Evolutionary conservation across 2,888 invertebrate species (phyloP).

Genomic region (Acrobasis suavella): DNA sequence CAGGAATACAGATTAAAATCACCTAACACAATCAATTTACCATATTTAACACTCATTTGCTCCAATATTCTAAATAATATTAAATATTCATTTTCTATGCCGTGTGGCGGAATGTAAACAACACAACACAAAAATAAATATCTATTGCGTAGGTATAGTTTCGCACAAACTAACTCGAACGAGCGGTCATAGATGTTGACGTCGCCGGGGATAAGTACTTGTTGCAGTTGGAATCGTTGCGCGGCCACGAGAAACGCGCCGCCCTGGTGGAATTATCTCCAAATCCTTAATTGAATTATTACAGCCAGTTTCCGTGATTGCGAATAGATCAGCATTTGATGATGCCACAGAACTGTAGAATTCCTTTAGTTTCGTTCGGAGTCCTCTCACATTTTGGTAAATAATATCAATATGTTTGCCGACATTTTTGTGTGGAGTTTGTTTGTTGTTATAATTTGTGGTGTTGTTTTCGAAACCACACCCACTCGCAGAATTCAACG

Average conservation of each 20-base stretch:
- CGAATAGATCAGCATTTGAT: not conserved
- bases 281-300: too few relatives aligned
- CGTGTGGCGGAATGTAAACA: conserved; percentile 1
- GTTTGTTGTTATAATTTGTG: too few relatives aligned
- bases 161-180: conserved; percentile 10
- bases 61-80: conserved; percentile 7
- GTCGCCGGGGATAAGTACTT: not conserved
- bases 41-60: not conserved
- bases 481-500: conserved; percentile 3
- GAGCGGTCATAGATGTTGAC: conserved; percentile 4
- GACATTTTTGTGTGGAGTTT: not conserved
- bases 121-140: conserved; percentile 13
- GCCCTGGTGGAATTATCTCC: conserved; percentile 15
- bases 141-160: not conserved
- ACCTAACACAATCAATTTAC: not conserved
- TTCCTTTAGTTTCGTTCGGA: not conserved
- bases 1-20: conserved; percentile 10
- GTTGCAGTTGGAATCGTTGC: conserved; percentile 28
- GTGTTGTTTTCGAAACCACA: too few relatives aligned
- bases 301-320: too few relatives aligned
- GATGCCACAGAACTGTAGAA: not conserved
- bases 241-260: conserved; percentile 30
- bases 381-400: not conserved
- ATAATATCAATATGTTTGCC: not conserved
- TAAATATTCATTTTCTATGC: conserved; percentile 1